Evolutionary conservation across 2,888 invertebrate genomes (phyloP), one percentile per base, ranked within the genome.

Genomic region (Macrosiphum euphorbiae): DNA sequence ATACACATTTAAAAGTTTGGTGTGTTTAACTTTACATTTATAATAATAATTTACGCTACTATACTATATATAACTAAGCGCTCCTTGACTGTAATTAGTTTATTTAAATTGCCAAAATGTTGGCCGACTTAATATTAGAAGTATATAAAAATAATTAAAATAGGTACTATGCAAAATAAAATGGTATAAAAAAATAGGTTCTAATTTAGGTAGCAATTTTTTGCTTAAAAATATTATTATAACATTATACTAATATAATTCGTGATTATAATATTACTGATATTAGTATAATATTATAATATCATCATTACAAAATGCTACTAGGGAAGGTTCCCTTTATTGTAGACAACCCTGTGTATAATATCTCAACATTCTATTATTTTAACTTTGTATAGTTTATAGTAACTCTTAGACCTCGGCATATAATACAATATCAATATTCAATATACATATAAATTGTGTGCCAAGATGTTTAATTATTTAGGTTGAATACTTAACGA

Each of bases 91-190:
- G 47, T 47, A 86, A 86, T 86, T 52, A 88, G 87, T 52, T 52
- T 87, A 88, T 88, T 88, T 88, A 50, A 88, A 88, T 88, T 50
- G 16, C 35, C n/a, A n/a, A 88, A 52, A n/a, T 88, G 16, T 88
- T n/a, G 8, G 50, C n/a, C 24, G 3, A 87, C 11, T 26, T 85
- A 11, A 44, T 85, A 44, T 26, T 26, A 85, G 24, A 26, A 20
- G 1, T 44, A 44, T 28, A 13, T 47, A 47, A 47, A 47, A 47
- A 47, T 47, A 47, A 11, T 47, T 47, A 11, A 47, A 47, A 47
- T 47, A 11, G 47, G 11, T 47, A 47, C 47, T 47, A 11, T 47
- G 11, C 11, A 47, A 47, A 47, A 47, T 47, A 10, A 47, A 47
- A 47, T 47, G 11, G 8, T 28, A 85, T 11, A 10, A 2, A 35